Evolutionary conservation across 2,797 vertebrate genomes (phyloP).

Genomic region (Bradypus variegatus): DNA sequence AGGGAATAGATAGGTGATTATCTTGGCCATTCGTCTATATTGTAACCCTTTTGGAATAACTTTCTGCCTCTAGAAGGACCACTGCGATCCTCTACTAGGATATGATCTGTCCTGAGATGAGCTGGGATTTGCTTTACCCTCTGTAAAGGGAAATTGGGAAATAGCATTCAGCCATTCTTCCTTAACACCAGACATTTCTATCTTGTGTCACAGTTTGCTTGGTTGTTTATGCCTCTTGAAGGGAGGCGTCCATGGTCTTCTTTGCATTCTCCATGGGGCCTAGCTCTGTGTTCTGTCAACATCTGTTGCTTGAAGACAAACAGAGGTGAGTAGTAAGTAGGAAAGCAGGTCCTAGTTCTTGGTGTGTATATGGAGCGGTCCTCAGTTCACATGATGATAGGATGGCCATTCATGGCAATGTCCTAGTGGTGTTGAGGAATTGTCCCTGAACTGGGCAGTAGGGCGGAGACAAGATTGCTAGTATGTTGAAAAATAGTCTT

Average conservation of each 20-base stretch:
- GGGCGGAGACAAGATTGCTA: background rate
- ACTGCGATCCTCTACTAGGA: background rate
- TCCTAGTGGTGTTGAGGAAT: background rate
- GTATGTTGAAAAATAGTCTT: conserved; percentile 36
- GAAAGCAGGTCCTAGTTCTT: background rate
- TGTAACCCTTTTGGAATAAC: background rate
- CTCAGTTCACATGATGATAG: background rate
- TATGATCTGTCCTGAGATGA: background rate
- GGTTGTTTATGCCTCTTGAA: background rate
- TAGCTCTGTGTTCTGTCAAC: background rate
- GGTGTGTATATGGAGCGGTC: background rate
- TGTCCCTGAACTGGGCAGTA: background rate
- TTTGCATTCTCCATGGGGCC: background rate
- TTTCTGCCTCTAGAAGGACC: background rate
- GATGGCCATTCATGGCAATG: background rate
- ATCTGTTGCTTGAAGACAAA: background rate
- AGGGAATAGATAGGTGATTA: background rate
- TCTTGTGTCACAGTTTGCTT: background rate
- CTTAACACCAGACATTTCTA: background rate
- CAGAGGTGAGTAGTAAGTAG: background rate
- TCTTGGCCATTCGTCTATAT: background rate
- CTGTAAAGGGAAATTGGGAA: conserved; percentile 37
- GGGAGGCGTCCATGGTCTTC: background rate
- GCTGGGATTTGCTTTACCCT: conserved; percentile 22
- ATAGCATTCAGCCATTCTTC: background rate